Base-by-base conservation (phyloP, 2,888 invertebrate genomes). In the Pterostichus madidus region DNA sequence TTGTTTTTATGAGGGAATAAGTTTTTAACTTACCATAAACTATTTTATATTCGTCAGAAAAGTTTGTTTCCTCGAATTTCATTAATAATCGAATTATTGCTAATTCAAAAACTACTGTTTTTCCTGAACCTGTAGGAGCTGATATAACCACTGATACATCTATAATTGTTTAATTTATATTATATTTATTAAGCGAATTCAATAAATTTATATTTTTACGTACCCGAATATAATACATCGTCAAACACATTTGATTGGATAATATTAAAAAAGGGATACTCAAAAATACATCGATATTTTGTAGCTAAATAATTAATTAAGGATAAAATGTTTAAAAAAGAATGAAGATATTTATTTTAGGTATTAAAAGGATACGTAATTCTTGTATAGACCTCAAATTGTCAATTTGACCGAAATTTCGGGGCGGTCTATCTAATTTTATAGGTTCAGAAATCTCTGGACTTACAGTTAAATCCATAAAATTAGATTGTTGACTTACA, bases 121-220 rank as follows among this genome's bases (percentile, higher is more conserved):
- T 96, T 1, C 96, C 96, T 0, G 96, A 95, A 0, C 96, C 96
- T 3, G 96, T 96, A 0, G 96, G 96, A 0, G 96, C 95, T 84
- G 95, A 94, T 1, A 96, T 91, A 7, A 95, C 95, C 84, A 96
- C 88, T 0, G 95, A 93, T 86, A 92, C 92, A 89, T 96, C 95
- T 92, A 83, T 81, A 87, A 39, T 83, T 83, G 79, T 81, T 80
- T 61, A 39, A 17, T 46, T 64, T 80, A 15, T 46, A 76, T 2
- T 39, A 59, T 44, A 49, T 77, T 56, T 56, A 79, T 24, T 76
- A 75, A 83, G 2, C 3, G 24, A 39, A 73, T 7, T n/a, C 44
- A 80, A 77, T 53, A 84, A 77, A 39, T 8, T 7, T 7, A 5
- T 39, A 39, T 39, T 39, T 39, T 39, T 39, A 44, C 68, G 86